Conservation (phyloP, 1,140 invertebrate species). For the Lucilia sericata region DNA sequence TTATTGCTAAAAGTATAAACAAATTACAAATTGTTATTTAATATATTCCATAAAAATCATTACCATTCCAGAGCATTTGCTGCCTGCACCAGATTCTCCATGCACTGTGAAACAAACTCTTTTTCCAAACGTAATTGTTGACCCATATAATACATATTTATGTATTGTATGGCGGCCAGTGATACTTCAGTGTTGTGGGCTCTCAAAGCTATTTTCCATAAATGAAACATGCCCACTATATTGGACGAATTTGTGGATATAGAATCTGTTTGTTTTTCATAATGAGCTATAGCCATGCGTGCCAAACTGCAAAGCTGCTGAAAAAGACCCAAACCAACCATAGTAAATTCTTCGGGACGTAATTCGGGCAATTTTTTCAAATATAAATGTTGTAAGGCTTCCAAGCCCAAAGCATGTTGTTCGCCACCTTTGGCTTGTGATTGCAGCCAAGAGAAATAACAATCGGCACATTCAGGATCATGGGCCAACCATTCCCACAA, state of each 20-base stretch:
- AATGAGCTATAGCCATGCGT: conserved; percentile 74
- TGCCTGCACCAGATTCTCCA: conserved; percentile 87
- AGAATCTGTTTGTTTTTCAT: conserved; percentile 69
- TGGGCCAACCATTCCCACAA: conserved; percentile 91
- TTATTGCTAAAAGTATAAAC: conserved; percentile 54
- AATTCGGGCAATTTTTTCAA: conserved; percentile 89
- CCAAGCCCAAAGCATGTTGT: conserved; percentile 87
- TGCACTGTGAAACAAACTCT: conserved; percentile 92
- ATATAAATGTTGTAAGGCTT: conserved; percentile 89
- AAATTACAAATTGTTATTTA: not conserved
- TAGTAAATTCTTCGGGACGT: conserved; percentile 88
- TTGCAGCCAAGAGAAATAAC: conserved; percentile 91
- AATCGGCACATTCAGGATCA: conserved; percentile 86
- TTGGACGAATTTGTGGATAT: conserved; percentile 70
- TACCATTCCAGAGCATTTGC: conserved; percentile 76
- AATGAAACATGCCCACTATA: conserved; percentile 88
- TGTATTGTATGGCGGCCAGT: conserved; percentile 92
- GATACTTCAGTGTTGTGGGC: conserved; percentile 93
- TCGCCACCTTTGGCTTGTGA: conserved; percentile 91
- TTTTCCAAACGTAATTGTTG: conserved; percentile 89
- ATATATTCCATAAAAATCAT: not conserved
- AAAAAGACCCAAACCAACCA: conserved; percentile 90
- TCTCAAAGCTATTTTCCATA: conserved; percentile 92
- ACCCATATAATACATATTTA: conserved; percentile 93
- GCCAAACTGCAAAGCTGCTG: conserved; percentile 91